Base-by-base conservation (phyloP, 92 coral and sea anemone genomes). In the Parazoanthus darwini region DNA sequence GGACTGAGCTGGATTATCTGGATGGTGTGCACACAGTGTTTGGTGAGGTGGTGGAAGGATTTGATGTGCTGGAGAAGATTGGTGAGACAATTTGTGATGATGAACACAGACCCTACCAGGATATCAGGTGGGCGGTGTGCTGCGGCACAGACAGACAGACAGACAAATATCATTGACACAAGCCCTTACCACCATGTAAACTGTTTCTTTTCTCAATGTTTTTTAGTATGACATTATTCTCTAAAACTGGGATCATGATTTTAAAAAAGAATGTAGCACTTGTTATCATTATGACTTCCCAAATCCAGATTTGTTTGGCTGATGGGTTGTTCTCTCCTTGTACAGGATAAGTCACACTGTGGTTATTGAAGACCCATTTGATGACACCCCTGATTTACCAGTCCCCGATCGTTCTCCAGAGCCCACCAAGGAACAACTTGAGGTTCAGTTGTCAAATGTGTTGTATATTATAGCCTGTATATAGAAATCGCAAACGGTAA, bases 331-430 rank as follows among this genome's bases (percentile, higher is more conserved):
- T 15, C 22, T 44, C n/a, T 68, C 35, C 35, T 3, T 46, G 36
- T 74, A 23, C 82, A 94, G 99, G 86, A 95, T 97, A 68, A 97
- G 95, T 88, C 98, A 97, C 89, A 97, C 99, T 37, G 95, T 97
- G 1, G 91, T 97, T 37, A 72, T 97, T 81, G 99, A 97, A 77
- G 99, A 95, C 82, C 98, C 99, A n/a, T 97, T 86, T 94, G 98
- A 97, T 91, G 99, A 97, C 89, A 98, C 99, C 35, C 65, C 89
- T 85, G 98, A 94, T 29, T 80, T 97, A 39, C 91, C 86, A 9
- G 84, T 97, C 20, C 99, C 99, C 29, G 99, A 97, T 82, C 94
- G 96, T 48, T 97, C 99, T 29, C 99, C 99, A 20, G 99, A 97
- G 86, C 99, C 98, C 78, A 95, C 97, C 46, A 97, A 97, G 73